Evolutionary conservation across 2,888 invertebrate genomes (phyloP), one percentile per base, ranked within the genome.

Genomic region (Psylliodes chrysocephalus): DNA sequence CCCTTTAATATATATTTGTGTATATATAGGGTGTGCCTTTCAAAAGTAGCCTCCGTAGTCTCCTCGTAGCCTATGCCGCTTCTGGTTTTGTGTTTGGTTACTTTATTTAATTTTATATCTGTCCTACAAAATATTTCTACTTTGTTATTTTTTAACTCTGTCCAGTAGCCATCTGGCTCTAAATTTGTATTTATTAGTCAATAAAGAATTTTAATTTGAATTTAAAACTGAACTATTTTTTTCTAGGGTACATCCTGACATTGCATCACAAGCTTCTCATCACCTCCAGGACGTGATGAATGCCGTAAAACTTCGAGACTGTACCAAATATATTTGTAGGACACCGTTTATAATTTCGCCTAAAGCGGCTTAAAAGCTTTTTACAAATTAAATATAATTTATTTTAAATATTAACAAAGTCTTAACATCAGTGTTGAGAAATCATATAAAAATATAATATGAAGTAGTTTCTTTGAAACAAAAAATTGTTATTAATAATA

Each of bases 271-370:
- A 28, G 89, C 91, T 68, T 87, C 89, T 8, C 84, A 86, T 73
- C 91, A 91, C 78, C 86, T 91, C 63, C 87, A 89, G 49, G 90
- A 91, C 81, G 91, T 91, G 54, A 91, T 91, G 89, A 86, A 88
- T 8, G 91, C 91, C 64, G 89, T 91, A 71, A 86, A 89, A 71
- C 85, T 85, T 77, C 87, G 89, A 82, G 88, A 90, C 81, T 92
- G 91, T 81, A 84, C 85, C 44, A 83, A 86, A 73, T 91, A 91
- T 83, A 79, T 80, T 60, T 91, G 91, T 78, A 79, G 75, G 25
- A 80, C 79, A 68, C 75, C 75, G 59, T 73, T 78, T 62, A 69
- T 72, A 14, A 63, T 77, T 44, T 69, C 79, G 68, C 63, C 81
- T 8, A 70, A 71, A 38, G 73, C 73, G 18, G 75, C 74, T 49